Evolutionary conservation across 2,888 invertebrate genomes (phyloP).

Genomic region (Fissipunctia ypsillon): DNA sequence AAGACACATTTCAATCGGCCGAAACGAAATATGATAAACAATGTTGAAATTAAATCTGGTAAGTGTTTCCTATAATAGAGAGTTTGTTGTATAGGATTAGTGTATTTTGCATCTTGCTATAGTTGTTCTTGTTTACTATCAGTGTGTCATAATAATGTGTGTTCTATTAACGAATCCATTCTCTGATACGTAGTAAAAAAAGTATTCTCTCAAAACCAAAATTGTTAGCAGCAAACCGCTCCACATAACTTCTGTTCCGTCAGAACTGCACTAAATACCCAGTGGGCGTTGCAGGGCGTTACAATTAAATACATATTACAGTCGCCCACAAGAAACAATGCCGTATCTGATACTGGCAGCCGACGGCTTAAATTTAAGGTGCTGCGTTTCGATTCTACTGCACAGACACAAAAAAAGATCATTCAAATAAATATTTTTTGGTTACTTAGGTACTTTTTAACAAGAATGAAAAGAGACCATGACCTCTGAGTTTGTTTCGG

Average conservation of each 20-base stretch:
- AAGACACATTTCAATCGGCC: not conserved
- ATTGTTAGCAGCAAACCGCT: slow-evolving; percentile 46
- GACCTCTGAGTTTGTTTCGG: too few relatives aligned
- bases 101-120: not conserved
- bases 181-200: not conserved
- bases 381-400: not conserved
- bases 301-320: slow-evolving; percentile 86
- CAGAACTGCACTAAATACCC: slow-evolving; percentile 78
- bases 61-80: not conserved
- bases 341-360: slow-evolving; percentile 61
- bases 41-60: not conserved
- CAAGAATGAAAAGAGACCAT: too few relatives aligned
- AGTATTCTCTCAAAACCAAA: not conserved
- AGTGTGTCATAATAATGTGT: not conserved
- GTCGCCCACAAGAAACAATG: slow-evolving; percentile 75
- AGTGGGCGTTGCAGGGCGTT: slow-evolving; percentile 82
- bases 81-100: not conserved
- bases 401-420: not conserved
- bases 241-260: slow-evolving; percentile 54
- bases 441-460: too few relatives aligned
- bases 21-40: slow-evolving; percentile 10
- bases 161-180: not conserved
- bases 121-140: not conserved
- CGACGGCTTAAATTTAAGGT: slow-evolving; percentile 38
- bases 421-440: too few relatives aligned